Base-by-base conservation (phyloP, 1,140 invertebrate species). In the Bombus sylvicola region DNA sequence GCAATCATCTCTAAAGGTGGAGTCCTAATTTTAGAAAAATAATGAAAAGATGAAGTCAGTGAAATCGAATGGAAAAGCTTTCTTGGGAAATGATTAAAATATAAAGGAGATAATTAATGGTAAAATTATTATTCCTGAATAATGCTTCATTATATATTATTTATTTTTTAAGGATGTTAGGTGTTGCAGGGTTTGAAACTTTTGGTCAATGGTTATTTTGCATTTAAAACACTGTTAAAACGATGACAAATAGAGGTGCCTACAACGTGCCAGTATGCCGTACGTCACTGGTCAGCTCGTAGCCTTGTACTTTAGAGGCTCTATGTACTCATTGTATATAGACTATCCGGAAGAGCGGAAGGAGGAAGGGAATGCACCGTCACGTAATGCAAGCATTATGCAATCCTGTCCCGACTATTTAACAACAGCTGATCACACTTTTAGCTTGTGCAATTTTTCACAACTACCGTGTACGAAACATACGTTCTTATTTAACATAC, bases 361-460 rank as follows among this genome's bases (percentile, higher is more conserved):
- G 31, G 77, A 89, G 87, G 87, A 83, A 87, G 64, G 77, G 69
- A 77, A 83, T 83, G 66, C 81, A 80, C 74, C 59, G 81, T 88
- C 82, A 85, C 75, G 87, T 90, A 90, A 83, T 75, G 80, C 72
- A n/a, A 73, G 66, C 66, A 87, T 89, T 88, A 86, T 78, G 76
- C 80, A 91, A 91, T 72, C 73, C 9, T 59, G 72, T 64, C 15
- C 25, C 76, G 79, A 64, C 34, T 75, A 53, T 78, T 89, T 83
- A 88, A 85, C 83, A 92, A 87, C 89, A 92, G 89, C 84, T 91
- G 90, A 90, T 91, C 81, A 64, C 57, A 39, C n/a, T 75, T 85
- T 84, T 57, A 78, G 43, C 83, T 64, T 34, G 25, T 31, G 10
- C 18, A 39, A 66, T 77, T 37, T 83, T 83, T 66, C 64, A 10